Percentiles rank a stretch among this genome's conserved stretches.
These are phyloP conservation scores for Pangasius sanitwongsei DNA, from an alignment of 2,797 vertebrate species.

Conservation along the genomic window DNA sequence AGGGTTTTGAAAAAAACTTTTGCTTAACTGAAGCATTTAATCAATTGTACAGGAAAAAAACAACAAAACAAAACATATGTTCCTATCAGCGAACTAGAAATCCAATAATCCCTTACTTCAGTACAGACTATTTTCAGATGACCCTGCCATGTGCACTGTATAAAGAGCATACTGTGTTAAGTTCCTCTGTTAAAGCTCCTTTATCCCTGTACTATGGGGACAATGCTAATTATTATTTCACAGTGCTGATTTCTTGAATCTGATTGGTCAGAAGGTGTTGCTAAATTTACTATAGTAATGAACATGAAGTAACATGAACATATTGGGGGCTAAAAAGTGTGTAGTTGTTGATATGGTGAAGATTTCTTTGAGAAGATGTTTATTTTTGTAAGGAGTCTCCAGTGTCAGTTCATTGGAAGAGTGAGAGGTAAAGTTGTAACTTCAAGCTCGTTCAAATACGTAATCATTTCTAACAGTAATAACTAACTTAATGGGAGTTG, in stretches of 20 bases:
- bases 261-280: background rate
- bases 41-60: background rate
- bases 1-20: background rate
- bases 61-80: conserved; percentile 4
- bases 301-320: background rate
- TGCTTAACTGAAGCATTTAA: conserved; percentile 18
- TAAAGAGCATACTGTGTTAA: background rate
- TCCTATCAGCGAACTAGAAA: conserved; percentile 2
- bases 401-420: background rate
- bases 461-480: too few relatives aligned
- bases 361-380: background rate
- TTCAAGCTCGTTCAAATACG: too few relatives aligned
- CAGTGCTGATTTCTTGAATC: background rate
- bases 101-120: conserved; percentile 4
- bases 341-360: background rate
- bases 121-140: background rate
- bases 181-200: background rate
- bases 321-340: background rate
- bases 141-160: conserved; percentile 5
- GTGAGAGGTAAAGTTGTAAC: too few relatives aligned
- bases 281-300: background rate
- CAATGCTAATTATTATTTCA: background rate
- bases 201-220: background rate
- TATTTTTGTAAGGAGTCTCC: background rate
- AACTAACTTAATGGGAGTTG: too few relatives aligned